A percentile compares a stretch with the other conserved stretches of the same genome.
phyloP scores from a whole-genome alignment of 2,888 invertebrate genomes.

The Chymomyza caudatula region DNA sequence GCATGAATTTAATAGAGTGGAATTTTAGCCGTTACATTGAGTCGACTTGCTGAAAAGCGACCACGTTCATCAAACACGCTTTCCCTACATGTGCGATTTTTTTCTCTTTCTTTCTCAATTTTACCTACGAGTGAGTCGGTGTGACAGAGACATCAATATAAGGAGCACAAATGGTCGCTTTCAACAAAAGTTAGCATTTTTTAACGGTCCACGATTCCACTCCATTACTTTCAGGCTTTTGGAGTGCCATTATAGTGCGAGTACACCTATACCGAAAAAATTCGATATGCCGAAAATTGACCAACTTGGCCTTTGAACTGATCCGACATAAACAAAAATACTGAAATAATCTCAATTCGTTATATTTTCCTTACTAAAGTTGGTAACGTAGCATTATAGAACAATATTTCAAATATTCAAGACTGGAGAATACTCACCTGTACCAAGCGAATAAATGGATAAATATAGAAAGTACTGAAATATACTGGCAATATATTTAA shows the following conservation, averaged over 20 bases:
- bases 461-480: conserved; percentile 14
- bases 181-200: too few relatives aligned
- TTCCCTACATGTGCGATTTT: too few relatives aligned
- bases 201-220: too few relatives aligned
- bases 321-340: not conserved
- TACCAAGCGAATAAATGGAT: conserved; percentile 12
- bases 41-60: too few relatives aligned
- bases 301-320: not conserved
- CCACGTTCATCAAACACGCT: too few relatives aligned
- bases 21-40: too few relatives aligned
- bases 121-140: too few relatives aligned
- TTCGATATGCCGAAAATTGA: not conserved
- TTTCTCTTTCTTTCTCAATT: too few relatives aligned
- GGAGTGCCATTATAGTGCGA: not conserved
- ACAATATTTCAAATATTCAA: not conserved
- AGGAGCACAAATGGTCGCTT: too few relatives aligned
- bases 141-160: too few relatives aligned
- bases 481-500: conserved; percentile 9
- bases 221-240: too few relatives aligned
- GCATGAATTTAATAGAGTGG: too few relatives aligned
- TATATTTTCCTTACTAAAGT: not conserved
- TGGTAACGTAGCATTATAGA: not conserved
- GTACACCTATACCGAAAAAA: not conserved
- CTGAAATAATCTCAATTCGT: not conserved
- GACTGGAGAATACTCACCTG: conserved; percentile 17